Evolutionary conservation across 2,888 invertebrate genomes (phyloP).

Genomic region (Campoplex capitator): DNA sequence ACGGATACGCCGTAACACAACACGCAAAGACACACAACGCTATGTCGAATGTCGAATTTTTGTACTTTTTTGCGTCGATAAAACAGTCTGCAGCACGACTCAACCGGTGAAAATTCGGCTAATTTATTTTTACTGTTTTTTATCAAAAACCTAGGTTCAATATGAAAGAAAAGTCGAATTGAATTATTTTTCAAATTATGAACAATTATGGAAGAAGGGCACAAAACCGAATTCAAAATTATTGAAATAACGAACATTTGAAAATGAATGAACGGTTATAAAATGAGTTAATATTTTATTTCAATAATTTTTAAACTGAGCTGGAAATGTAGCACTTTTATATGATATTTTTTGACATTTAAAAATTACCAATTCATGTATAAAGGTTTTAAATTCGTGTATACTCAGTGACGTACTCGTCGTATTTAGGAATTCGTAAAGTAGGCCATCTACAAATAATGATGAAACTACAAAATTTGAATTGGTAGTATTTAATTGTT

Average conservation of each 20-base stretch:
- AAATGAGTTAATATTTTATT: background rate
- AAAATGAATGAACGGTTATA: background rate
- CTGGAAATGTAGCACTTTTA: background rate
- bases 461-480: background rate
- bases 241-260: background rate
- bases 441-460: background rate
- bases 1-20: background rate
- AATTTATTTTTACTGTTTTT: background rate
- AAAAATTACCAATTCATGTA: background rate
- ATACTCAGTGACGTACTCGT: background rate
- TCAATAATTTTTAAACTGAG: background rate
- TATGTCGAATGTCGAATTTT: background rate
- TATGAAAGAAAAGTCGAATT: no score
- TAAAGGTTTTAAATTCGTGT: no score
- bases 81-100: background rate
- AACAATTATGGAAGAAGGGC: no score
- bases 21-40: background rate
- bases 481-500: background rate
- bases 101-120: background rate
- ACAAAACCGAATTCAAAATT: no score
- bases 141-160: background rate
- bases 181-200: no score
- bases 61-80: background rate
- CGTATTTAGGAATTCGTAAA: background rate
- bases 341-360: background rate